Conservation (phyloP, 2,113 vertebrate genomes). For the Heterotis niloticus region DNA sequence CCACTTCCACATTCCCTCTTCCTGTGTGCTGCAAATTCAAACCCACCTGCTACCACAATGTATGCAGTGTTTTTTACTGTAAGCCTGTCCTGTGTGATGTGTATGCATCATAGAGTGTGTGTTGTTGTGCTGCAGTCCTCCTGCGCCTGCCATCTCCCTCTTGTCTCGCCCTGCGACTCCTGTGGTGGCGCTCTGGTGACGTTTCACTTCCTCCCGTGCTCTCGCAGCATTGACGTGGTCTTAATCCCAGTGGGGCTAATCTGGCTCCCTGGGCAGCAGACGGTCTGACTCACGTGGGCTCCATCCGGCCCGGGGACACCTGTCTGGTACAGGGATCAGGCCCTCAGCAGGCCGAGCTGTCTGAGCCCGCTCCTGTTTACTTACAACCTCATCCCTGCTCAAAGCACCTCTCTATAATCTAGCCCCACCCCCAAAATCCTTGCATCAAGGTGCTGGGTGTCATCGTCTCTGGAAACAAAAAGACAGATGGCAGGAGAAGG, state of each 20-base stretch:
- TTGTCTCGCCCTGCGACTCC: slow-evolving; percentile 30
- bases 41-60: neutral
- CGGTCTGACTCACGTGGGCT: slow-evolving; percentile 31
- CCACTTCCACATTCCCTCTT: neutral
- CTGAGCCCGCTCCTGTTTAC: slow-evolving; percentile 26
- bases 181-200: slow-evolving; percentile 37
- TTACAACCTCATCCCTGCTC: slow-evolving; percentile 25
- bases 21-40: neutral
- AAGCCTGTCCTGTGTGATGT: no score
- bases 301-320: slow-evolving; percentile 39
- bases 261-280: slow-evolving; percentile 36
- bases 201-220: slow-evolving; percentile 50
- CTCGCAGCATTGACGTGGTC: slow-evolving; percentile 32
- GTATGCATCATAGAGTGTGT: no score
- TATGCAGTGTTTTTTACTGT: no score
- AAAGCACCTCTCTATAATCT: slow-evolving; percentile 10
- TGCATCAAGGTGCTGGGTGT: neutral
- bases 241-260: slow-evolving; percentile 61
- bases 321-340: slow-evolving; percentile 41
- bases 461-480: slow-evolving; percentile 35
- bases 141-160: neutral
- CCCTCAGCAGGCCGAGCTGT: slow-evolving; percentile 23
- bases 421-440: neutral
- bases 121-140: neutral
- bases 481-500: slow-evolving; percentile 39